These are phyloP conservation scores for Tyrophagus putrescentiae DNA, from an alignment of 1,140 invertebrate genomes.

Conservation along the genomic window DNA sequence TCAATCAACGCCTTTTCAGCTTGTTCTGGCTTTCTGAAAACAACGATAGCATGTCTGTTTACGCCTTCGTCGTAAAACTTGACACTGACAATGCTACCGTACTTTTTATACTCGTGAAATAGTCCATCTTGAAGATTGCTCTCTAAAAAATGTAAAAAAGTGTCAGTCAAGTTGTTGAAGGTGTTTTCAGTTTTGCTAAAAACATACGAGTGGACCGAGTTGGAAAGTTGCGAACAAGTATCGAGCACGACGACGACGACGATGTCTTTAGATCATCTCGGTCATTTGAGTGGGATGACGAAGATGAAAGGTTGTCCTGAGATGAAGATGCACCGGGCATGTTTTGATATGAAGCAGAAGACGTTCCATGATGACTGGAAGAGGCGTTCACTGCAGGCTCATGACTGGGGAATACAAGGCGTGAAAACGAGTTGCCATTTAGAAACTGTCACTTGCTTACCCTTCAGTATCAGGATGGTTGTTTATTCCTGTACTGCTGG, in stretches of 20 bases:
- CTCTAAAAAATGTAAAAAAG: slow-evolving; percentile 42
- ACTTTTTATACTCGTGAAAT: slow-evolving; percentile 96
- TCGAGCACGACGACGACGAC: background rate
- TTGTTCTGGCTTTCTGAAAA: slow-evolving; percentile 91
- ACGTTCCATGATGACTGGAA: background rate
- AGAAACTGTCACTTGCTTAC: background rate
- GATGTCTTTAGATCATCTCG: slow-evolving; percentile 3
- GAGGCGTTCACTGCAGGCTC: background rate
- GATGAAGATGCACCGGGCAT: slow-evolving; percentile 12
- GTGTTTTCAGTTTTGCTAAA: background rate
- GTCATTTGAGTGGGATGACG: slow-evolving; percentile 9
- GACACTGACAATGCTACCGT: slow-evolving; percentile 90
- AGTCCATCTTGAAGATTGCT: slow-evolving; percentile 89
- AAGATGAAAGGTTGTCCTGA: slow-evolving; percentile 3
- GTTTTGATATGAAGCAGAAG: background rate
- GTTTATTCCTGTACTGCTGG: background rate
- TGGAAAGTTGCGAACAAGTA: slow-evolving; percentile 6
- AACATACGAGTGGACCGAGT: slow-evolving; percentile 3
- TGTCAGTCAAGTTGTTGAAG: background rate
- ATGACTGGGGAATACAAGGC: background rate
- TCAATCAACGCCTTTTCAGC: slow-evolving; percentile 86
- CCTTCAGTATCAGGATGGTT: background rate
- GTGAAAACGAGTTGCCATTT: background rate
- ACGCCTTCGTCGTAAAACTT: slow-evolving; percentile 65
- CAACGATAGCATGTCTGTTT: slow-evolving; percentile 69